Evolutionary conservation across 2,888 invertebrate genomes (phyloP).

Genomic region (Metallyticus violacea): DNA sequence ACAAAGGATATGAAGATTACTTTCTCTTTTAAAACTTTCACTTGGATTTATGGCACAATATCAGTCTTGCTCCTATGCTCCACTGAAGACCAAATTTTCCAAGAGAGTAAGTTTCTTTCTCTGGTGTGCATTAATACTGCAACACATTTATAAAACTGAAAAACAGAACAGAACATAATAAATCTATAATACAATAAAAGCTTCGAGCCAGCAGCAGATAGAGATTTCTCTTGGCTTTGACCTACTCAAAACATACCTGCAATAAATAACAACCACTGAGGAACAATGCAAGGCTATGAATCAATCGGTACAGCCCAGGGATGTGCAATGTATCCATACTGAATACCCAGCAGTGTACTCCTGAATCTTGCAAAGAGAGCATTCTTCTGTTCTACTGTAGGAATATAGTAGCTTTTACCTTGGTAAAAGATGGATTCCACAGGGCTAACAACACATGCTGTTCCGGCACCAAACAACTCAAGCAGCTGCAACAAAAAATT

Average conservation of each 20-base stretch:
- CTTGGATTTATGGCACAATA: neutral
- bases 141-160: too few species aligned
- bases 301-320: slow-evolving; percentile 73
- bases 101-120: neutral
- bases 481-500: slow-evolving; percentile 63
- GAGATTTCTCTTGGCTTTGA: neutral
- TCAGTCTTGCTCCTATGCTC: neutral
- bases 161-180: neutral
- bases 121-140: neutral
- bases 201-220: neutral
- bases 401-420: slow-evolving; percentile 63
- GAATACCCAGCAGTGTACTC: slow-evolving; percentile 79
- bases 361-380: slow-evolving; percentile 58
- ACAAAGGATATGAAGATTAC: neutral
- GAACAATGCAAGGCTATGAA: slow-evolving; percentile 38
- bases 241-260: neutral
- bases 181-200: neutral
- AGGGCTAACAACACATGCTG: slow-evolving; percentile 93
- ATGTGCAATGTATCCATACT: slow-evolving; percentile 81
- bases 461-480: slow-evolving; percentile 98
- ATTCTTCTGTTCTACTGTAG: slow-evolving; percentile 67
- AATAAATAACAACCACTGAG: neutral
- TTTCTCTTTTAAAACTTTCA: neutral
- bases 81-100: neutral
- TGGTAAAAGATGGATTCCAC: slow-evolving; percentile 81